Percentiles rank a stretch among this genome's conserved stretches.
Conservation (phyloP, 1,140 invertebrate genomes). For the Drosophila pruinosa region DNA sequence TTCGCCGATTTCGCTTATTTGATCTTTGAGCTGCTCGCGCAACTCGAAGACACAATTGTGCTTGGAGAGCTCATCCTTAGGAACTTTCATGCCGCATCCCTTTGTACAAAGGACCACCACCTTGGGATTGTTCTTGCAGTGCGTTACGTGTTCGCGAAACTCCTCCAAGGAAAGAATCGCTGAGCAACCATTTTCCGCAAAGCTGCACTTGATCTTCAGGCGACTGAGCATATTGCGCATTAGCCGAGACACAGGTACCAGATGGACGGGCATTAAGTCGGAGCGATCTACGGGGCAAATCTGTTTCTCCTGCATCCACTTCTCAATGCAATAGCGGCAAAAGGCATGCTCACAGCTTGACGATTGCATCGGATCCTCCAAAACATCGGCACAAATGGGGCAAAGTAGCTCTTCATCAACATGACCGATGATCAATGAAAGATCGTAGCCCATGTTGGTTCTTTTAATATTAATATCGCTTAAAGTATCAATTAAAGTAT, state of each 20-base stretch:
- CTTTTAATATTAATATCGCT: neutral
- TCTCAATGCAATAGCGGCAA: conserved; percentile 54
- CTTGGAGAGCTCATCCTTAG: conserved; percentile 49
- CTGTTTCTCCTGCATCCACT: conserved; percentile 56
- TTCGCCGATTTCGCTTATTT: conserved; percentile 14
- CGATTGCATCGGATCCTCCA: conserved; percentile 63
- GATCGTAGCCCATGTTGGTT: conserved; percentile 61
- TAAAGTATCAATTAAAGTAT: neutral
- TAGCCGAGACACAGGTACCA: conserved; percentile 44
- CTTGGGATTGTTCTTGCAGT: conserved; percentile 56
- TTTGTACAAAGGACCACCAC: conserved; percentile 40
- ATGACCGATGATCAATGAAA: conserved; percentile 45
- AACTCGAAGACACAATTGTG: conserved; percentile 60
- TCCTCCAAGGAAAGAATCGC: conserved; percentile 36
- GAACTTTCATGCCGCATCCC: conserved; percentile 56
- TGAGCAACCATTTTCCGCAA: conserved; percentile 36
- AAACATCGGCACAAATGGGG: conserved; percentile 58
- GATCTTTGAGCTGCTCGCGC: conserved; percentile 30
- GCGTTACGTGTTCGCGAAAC: conserved; percentile 44
- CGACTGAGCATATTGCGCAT: conserved; percentile 65
- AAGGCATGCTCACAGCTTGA: conserved; percentile 56
- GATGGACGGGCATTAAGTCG: conserved; percentile 11
- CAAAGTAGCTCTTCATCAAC: conserved; percentile 65
- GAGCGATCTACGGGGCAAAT: conserved; percentile 60
- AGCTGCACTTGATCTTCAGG: conserved; percentile 51